Evolutionary conservation across 2,888 invertebrate genomes (phyloP), one percentile per base, ranked within the genome.

Genomic region (Drosophila nigricruria): DNA sequence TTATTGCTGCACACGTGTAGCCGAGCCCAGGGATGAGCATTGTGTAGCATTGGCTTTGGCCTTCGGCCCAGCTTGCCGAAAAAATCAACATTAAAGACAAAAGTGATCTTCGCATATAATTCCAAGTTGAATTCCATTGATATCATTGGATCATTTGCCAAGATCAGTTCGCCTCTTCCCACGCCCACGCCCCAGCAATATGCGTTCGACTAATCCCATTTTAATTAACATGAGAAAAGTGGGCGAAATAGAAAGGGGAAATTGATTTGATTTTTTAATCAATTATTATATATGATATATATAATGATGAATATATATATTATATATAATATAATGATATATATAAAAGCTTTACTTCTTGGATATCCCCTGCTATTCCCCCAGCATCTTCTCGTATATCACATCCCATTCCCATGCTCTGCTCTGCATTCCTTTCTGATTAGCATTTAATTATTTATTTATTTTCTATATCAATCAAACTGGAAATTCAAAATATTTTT

Each of bases 21-120:
- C 27, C 32, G 20, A 14, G 59, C 60, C 54, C 49, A 59, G 69
- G 67, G 82, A 74, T 82, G 69, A 69, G 75, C 65, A 60, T 70
- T 63, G 50, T 63, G 40, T 64, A 63, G 54, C 79, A 71, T 72
- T 70, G 80, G 68, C 59, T 65, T 66, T 84, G 84, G 83, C 84
- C 88, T 88, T 84, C 86, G 80, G 69, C 59, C 18, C 60, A 64
- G 82, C 79, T 85, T 72, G 71, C 65, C 58, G 32, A 9, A 9
- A 74, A 58, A 54, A 56, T 49, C 61, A 54, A 61, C 64, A 61
- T 47, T 20, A 30, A 60, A 63, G 42, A 58, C 68, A 66, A 61
- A 43, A 58, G 50, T n/a, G n/a, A n/a, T 61, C 52, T 70, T 30
- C 4, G 50, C 62, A 59, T 3, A 32, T 38, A 16, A 30, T 58